Evolutionary conservation across 2,797 vertebrate species (phyloP).

Genomic region (Odontamblyopus rebecca): DNA sequence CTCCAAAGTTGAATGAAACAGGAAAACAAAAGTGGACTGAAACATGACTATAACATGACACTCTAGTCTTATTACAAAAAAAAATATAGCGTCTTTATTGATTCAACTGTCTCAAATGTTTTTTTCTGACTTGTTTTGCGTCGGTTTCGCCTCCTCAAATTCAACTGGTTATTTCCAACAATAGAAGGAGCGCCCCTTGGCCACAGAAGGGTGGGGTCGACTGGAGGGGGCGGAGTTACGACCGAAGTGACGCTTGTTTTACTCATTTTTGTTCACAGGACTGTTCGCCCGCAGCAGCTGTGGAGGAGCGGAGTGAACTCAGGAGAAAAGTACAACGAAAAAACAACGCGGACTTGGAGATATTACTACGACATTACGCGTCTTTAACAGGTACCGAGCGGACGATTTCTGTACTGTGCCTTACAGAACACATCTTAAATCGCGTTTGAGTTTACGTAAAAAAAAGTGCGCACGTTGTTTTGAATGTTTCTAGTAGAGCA

Average conservation of each 20-base stretch:
- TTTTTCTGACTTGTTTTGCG: not conserved
- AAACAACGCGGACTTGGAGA: slow-evolving; percentile 32
- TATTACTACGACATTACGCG: not conserved
- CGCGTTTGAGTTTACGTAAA: slow-evolving; percentile 9
- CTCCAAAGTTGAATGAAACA: not conserved
- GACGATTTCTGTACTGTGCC: not conserved
- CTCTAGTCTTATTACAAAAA: not conserved
- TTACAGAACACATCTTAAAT: not conserved
- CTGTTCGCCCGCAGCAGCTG: slow-evolving; percentile 32
- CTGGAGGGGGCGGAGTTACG: slow-evolving; percentile 51
- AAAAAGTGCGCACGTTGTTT: not conserved
- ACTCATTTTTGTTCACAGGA: slow-evolving; percentile 55
- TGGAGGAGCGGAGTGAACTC: slow-evolving; percentile 21
- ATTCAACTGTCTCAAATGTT: not conserved
- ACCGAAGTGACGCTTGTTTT: slow-evolving; percentile 64
- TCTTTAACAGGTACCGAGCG: slow-evolving; percentile 58
- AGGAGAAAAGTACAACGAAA: slow-evolving; percentile 17
- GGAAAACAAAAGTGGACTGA: not conserved
- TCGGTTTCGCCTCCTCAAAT: not conserved
- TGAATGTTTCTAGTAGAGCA: not conserved
- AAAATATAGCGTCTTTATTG: too few relatives aligned
- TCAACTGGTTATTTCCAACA: not conserved
- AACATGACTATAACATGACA: not conserved
- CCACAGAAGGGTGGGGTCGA: slow-evolving; percentile 52
- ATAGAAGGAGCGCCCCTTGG: not conserved